Evolutionary conservation across 2,797 vertebrate genomes (phyloP).

Genomic region (Sebastes melanostomus): DNA sequence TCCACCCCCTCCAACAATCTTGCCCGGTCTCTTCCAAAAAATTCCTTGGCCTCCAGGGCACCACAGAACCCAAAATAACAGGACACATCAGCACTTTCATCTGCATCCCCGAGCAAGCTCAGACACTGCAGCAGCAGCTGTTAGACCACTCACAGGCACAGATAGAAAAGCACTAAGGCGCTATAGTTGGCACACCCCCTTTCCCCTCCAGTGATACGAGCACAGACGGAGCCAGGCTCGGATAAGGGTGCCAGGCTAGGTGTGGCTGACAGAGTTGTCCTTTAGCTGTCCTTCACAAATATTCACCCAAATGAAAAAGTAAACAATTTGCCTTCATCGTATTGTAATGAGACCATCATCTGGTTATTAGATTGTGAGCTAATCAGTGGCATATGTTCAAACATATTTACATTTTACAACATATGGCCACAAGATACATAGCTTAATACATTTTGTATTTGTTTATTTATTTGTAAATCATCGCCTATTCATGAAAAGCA

Average conservation of each 20-base stretch:
- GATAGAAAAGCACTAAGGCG: constrained; percentile 65
- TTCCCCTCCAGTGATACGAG: constrained; percentile 70
- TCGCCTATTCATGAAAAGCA: neutral
- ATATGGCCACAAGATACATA: neutral
- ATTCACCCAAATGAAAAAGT: neutral
- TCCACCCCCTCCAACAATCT: constrained; percentile 37
- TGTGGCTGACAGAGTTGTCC: constrained; percentile 69
- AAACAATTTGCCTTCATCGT: neutral
- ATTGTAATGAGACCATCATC: neutral
- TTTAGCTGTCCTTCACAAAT: constrained; percentile 69
- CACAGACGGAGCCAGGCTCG: constrained; percentile 71
- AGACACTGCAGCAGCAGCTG: constrained; percentile 80
- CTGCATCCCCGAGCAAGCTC: constrained; percentile 74
- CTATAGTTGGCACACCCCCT: constrained; percentile 66
- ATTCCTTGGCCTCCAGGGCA: constrained; percentile 61
- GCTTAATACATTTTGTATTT: neutral
- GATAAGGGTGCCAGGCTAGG: constrained; percentile 71
- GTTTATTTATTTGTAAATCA: neutral
- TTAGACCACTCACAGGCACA: constrained; percentile 59
- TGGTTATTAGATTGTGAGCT: neutral
- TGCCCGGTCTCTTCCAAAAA: constrained; percentile 64
- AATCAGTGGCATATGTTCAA: neutral
- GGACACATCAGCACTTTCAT: constrained; percentile 80
- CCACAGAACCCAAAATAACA: constrained; percentile 75
- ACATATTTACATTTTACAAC: neutral